Evolutionary conservation across 2,888 invertebrate species (phyloP), one percentile per base, ranked within the genome.

Genomic region (Dorcus hopei): DNA sequence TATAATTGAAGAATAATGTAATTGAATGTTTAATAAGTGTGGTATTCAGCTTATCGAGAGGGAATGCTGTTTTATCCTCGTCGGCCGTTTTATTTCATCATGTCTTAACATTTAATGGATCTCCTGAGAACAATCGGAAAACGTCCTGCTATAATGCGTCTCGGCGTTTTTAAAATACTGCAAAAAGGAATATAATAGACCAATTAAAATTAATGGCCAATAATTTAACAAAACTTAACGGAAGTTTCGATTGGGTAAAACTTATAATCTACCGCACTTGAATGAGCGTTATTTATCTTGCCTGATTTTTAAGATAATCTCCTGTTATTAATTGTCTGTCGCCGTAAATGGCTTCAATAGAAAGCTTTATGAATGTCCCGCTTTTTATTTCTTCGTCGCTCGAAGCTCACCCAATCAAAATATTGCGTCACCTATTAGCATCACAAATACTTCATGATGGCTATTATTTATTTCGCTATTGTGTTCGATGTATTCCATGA

Each of bases 161-260:
- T 61, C 59, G 58, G 49, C 59, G 56, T 61, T 61, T 62, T 59
- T 58, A 58, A 65, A 64, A 59, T 64, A 56, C 56, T 57, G 64
- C 61, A 68, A 66, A 65, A 66, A 68, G 58, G 60, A 59, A 59
- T 59, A 68, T 68, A 68, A 68, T 66, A 64, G 65, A 64, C 66
- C 68, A 68, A 67, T 68, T 68, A 68, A 65, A 68, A 67, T 65
- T 67, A 67, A 68, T 68, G 66, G 61, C 52, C 65, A 63, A 68
- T 66, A 65, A 66, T 64, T 66, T 64, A 62, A 64, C 62, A 61
- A 62, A 61, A 62, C 61, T 59, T 61, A 65, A 59, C 65, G 61
- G 63, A 57, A 63, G 56, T 61, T 56, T 52, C 57, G 61, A 62
- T 60, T 58, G 57, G 53, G 58, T 54, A 51, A 57, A 63, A 58